Conservation (phyloP, 2,888 invertebrate species). For the Isoperla grammatica region DNA sequence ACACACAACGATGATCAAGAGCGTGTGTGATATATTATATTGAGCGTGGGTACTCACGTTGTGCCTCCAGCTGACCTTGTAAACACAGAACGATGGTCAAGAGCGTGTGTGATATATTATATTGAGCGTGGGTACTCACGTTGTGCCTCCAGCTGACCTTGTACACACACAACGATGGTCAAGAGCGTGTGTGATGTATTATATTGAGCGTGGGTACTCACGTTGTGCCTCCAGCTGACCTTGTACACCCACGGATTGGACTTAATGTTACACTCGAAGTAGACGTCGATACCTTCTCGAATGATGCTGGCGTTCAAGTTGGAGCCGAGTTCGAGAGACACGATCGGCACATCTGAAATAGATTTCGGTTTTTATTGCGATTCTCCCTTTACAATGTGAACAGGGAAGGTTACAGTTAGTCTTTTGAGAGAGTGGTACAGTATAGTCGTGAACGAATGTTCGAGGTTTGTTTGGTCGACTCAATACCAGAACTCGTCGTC, state of each 20-base stretch:
- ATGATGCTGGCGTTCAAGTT: constrained; percentile 73
- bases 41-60: constrained; percentile 74
- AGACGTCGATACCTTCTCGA: constrained; percentile 83
- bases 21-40: too few relatives aligned
- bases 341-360: constrained; percentile 74
- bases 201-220: constrained; percentile 44
- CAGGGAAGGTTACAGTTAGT: too few relatives aligned
- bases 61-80: constrained; percentile 58
- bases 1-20: constrained; percentile 77
- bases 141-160: constrained; percentile 73
- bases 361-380: too few relatives aligned
- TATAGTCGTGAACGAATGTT: too few relatives aligned
- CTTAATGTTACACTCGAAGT: constrained; percentile 85
- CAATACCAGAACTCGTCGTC: too few relatives aligned
- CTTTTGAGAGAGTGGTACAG: too few relatives aligned
- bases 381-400: too few relatives aligned
- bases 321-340: constrained; percentile 74
- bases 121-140: constrained; percentile 48
- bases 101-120: too few relatives aligned
- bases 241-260: constrained; percentile 80
- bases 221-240: constrained; percentile 72
- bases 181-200: too few relatives aligned
- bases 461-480: too few relatives aligned
- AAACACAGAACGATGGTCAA: too few relatives aligned
- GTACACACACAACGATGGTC: constrained; percentile 73